Conservation (phyloP, 2,797 vertebrate species). For the Nasua narica region DNA sequence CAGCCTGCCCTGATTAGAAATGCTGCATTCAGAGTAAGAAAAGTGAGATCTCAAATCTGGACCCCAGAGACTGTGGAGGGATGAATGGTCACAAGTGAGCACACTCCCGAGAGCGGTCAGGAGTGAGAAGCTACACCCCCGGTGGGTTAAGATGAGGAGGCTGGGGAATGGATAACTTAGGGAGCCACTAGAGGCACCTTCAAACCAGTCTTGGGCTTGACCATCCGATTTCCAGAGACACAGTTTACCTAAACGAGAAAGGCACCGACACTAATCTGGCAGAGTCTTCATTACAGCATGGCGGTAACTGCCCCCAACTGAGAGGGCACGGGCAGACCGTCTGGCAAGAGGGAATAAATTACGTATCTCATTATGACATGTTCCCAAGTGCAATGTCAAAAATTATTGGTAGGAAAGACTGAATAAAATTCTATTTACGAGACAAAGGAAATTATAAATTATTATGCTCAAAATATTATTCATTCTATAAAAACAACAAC, state of each 20-base stretch:
- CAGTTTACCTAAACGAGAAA: not conserved
- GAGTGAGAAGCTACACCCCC: not conserved
- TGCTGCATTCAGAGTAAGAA: not conserved
- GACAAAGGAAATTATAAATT: not conserved
- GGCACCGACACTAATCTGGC: not conserved
- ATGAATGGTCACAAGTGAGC: not conserved
- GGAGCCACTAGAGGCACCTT: not conserved
- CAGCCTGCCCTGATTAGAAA: not conserved
- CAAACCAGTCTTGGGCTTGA: not conserved
- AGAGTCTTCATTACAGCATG: not conserved
- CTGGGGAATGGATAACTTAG: not conserved
- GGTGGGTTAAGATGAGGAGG: not conserved
- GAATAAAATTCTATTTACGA: not conserved
- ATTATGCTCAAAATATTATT: not conserved
- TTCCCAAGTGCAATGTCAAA: not conserved
- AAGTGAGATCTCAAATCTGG: not conserved
- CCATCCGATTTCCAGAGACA: not conserved
- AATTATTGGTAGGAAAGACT: not conserved
- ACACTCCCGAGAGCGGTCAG: not conserved
- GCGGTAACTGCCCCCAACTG: not conserved
- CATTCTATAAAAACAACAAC: not conserved
- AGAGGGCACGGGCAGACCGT: not conserved
- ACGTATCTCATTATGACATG: not conserved
- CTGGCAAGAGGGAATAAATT: not conserved
- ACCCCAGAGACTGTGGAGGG: not conserved